These are phyloP conservation scores for Xenotilapia leptura DNA, from an alignment of 2,113 vertebrate genomes.

Conservation along the genomic window DNA sequence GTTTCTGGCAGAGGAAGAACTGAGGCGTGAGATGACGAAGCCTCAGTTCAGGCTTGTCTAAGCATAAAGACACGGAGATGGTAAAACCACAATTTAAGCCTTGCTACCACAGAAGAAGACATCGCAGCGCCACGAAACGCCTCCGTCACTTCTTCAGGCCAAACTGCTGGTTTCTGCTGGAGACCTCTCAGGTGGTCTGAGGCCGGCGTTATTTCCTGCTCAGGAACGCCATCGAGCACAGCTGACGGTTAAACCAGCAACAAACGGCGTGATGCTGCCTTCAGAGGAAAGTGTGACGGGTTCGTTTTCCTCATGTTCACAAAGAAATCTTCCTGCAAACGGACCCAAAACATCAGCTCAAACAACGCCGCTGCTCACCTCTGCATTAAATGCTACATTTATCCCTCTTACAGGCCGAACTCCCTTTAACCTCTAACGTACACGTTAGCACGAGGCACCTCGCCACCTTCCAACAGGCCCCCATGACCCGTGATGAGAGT, in stretches of 20 bases:
- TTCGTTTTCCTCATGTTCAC: not conserved
- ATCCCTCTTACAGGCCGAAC: not conserved
- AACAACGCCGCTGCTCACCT: not conserved
- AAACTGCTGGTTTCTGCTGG: not conserved
- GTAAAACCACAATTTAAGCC: not conserved
- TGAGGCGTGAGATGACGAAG: not conserved
- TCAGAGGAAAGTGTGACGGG: not conserved
- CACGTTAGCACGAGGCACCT: not conserved
- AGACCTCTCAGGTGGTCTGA: not conserved
- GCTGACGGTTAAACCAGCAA: not conserved
- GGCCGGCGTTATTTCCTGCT: not conserved
- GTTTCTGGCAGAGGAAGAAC: not conserved
- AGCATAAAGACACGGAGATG: not conserved
- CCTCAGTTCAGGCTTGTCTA: not conserved
- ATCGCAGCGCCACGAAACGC: not conserved
- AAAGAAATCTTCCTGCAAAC: not conserved
- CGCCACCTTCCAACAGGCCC: not conserved
- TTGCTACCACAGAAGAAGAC: not conserved
- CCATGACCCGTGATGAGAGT: not conserved
- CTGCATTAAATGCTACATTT: not conserved
- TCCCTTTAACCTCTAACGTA: not conserved
- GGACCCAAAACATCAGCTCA: not conserved
- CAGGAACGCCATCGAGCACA: not conserved
- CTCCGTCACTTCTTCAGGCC: not conserved
- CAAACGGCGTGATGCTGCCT: rapidly evolving